Conservation (phyloP, 2,888 invertebrate genomes). For the Digitonthophagus gazella region DNA sequence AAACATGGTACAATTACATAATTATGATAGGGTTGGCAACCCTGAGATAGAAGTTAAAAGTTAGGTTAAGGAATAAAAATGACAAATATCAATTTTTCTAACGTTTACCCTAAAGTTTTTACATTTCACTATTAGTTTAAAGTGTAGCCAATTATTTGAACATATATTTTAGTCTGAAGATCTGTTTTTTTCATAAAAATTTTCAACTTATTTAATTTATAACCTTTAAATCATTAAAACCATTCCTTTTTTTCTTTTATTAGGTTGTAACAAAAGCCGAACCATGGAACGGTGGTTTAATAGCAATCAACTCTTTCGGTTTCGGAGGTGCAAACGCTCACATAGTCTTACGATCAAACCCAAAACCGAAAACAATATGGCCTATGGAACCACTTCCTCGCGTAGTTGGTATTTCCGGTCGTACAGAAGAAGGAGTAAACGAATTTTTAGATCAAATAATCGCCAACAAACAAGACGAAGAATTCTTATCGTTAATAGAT, state of each 20-base stretch:
- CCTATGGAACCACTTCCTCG: slow-evolving; percentile 62
- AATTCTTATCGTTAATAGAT: slow-evolving; percentile 74
- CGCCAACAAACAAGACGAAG: slow-evolving; percentile 61
- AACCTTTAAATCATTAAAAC: too few species aligned
- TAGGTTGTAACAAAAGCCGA: slow-evolving; percentile 76
- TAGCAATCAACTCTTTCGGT: slow-evolving; percentile 95
- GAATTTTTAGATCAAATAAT: slow-evolving; percentile 64
- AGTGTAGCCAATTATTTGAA: too few species aligned
- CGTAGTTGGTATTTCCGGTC: slow-evolving; percentile 76
- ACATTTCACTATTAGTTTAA: too few species aligned
- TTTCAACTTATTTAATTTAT: too few species aligned
- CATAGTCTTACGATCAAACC: slow-evolving; percentile 77
- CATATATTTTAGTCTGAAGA: too few species aligned
- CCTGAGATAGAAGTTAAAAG: too few species aligned
- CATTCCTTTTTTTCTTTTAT: slow-evolving; percentile 40
- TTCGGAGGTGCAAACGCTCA: slow-evolving; percentile 99
- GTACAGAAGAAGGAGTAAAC: slow-evolving; percentile 77
- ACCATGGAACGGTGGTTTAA: slow-evolving; percentile 87
- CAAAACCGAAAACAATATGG: slow-evolving; percentile 63
- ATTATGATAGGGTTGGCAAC: too few species aligned
- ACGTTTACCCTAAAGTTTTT: too few species aligned
- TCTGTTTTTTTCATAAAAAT: too few species aligned
- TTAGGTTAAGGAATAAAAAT: too few species aligned
- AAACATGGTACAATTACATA: too few species aligned
- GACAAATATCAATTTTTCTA: too few species aligned